phyloP scores from a whole-genome alignment of 30 jellyfish, hydroid and myxozoan species.

The Catostylus mosaicus region DNA sequence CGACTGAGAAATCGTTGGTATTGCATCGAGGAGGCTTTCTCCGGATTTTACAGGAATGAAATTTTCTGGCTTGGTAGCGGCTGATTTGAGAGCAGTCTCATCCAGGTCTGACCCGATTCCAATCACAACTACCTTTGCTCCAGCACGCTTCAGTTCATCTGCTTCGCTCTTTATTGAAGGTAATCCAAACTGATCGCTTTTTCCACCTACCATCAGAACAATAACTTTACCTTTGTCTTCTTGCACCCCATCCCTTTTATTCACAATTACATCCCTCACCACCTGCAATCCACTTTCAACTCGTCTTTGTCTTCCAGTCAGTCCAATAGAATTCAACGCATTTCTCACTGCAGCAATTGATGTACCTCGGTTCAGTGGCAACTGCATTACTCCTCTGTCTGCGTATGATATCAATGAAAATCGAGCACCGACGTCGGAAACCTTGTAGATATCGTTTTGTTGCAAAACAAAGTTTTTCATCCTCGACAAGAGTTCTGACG shows the following conservation, averaged over 20 bases:
- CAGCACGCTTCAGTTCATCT: conserved; percentile 11
- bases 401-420: conserved; percentile 46
- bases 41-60: neutral
- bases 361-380: conserved; percentile 23
- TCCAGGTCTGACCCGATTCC: conserved; percentile 18
- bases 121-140: conserved; percentile 2
- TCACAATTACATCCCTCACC: neutral
- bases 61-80: conserved; percentile 12
- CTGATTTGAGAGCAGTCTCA: neutral
- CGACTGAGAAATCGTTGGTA: neutral
- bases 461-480: conserved; percentile 27
- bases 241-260: neutral
- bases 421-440: conserved; percentile 24
- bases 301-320: conserved; percentile 15
- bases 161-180: neutral
- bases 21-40: neutral
- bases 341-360: conserved; percentile 1
- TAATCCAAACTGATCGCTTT: neutral
- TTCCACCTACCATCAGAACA: conserved; percentile 51
- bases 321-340: conserved; percentile 10
- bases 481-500: neutral
- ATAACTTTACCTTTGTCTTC: conserved; percentile 58
- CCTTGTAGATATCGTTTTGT: conserved; percentile 23
- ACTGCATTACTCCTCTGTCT: neutral
- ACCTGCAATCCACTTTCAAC: conserved; percentile 3